Conservation (phyloP, 2,888 invertebrate species). For the Ceratothoa steindachneri region DNA sequence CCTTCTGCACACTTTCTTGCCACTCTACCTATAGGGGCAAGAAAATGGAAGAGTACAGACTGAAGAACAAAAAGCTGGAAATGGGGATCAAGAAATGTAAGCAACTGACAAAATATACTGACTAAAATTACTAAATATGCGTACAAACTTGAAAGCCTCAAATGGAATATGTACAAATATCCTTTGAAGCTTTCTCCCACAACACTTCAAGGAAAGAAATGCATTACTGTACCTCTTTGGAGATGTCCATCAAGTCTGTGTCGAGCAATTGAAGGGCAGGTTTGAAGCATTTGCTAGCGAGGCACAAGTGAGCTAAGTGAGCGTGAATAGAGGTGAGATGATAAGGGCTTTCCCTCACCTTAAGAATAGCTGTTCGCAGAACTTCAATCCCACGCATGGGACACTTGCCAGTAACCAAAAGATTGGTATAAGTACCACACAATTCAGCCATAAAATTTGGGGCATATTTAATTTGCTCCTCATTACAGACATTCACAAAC, state of each 20-base stretch:
- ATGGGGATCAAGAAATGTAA: too few species aligned
- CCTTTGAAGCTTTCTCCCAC: too few species aligned
- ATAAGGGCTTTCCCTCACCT: constrained; percentile 75
- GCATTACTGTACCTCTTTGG: constrained; percentile 79
- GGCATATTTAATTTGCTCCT: constrained; percentile 46
- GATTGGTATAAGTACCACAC: constrained; percentile 84
- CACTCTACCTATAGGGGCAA: too few species aligned
- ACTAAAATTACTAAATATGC: too few species aligned
- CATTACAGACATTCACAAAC: constrained; percentile 43
- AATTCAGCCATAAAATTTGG: constrained; percentile 59
- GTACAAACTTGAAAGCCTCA: too few species aligned
- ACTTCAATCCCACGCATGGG: constrained; percentile 35
- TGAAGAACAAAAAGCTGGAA: too few species aligned
- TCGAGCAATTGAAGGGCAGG: constrained; percentile 83
- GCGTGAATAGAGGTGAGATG: constrained; percentile 92
- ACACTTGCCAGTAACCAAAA: constrained; percentile 73
- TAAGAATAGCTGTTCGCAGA: constrained; percentile 56
- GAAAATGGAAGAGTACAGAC: too few species aligned
- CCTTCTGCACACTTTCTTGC: too few species aligned
- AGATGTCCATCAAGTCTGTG: constrained; percentile 85
- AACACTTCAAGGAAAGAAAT: too few species aligned
- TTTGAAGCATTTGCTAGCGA: constrained; percentile 85
- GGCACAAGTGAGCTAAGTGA: constrained; percentile 84
- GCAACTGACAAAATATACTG: too few species aligned
- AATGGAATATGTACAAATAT: too few species aligned